phyloP scores from a whole-genome alignment of 2,113 vertebrate genomes.

The Grus americana region DNA sequence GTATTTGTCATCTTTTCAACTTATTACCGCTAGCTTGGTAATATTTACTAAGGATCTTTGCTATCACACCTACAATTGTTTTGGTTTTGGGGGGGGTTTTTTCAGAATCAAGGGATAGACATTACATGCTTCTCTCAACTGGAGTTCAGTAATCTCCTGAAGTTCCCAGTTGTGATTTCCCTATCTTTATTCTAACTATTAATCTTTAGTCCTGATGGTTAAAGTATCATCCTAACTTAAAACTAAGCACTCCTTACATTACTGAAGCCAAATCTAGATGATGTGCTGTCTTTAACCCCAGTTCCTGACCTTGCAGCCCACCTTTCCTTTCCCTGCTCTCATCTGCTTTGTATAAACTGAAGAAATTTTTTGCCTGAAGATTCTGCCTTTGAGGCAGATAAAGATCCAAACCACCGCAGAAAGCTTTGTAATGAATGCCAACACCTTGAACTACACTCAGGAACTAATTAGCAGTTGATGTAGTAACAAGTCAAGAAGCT shows the following conservation, averaged over 20 bases:
- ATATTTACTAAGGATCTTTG: not conserved
- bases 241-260: not conserved
- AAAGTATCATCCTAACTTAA: not conserved
- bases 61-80: not conserved
- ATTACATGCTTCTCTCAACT: accelerated
- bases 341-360: slow-evolving; percentile 14
- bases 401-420: slow-evolving; percentile 56
- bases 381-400: slow-evolving; percentile 56
- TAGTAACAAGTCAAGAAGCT: slow-evolving; percentile 69
- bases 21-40: not conserved
- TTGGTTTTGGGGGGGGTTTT: not conserved
- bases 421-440: slow-evolving; percentile 69
- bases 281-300: not conserved
- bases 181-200: not conserved
- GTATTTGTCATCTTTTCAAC: not conserved
- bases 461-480: slow-evolving; percentile 70
- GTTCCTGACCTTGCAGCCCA: slow-evolving; percentile 2
- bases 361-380: slow-evolving; percentile 38
- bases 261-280: not conserved
- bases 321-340: not conserved
- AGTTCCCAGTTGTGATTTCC: not conserved
- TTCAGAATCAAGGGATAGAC: not conserved
- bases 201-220: not conserved
- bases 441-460: slow-evolving; percentile 62
- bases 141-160: not conserved